These are phyloP conservation scores for Mola mola DNA, from an alignment of 2,113 vertebrate genomes.

Conservation along the genomic window DNA sequence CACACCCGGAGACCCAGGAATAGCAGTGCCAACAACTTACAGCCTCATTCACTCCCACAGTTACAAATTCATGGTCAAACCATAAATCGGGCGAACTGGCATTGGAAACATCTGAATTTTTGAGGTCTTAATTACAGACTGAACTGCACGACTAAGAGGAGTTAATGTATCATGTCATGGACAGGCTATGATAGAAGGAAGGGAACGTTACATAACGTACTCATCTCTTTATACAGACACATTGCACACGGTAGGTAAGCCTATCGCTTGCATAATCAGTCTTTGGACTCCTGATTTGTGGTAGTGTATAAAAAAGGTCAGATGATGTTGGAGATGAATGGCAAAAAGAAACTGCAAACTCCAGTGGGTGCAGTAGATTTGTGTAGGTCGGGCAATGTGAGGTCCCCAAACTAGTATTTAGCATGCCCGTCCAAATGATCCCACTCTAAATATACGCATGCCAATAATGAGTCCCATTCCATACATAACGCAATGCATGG, in stretches of 20 bases:
- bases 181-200: neutral
- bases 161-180: neutral
- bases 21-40: too few relatives aligned
- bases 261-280: conserved; percentile 26
- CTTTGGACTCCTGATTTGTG: too few relatives aligned
- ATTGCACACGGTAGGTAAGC: conserved; percentile 22
- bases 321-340: neutral
- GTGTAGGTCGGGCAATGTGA: neutral
- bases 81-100: neutral
- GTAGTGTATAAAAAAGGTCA: neutral
- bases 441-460: neutral
- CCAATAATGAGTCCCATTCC: neutral
- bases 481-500: too few relatives aligned
- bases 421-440: too few relatives aligned
- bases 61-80: neutral
- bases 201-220: neutral
- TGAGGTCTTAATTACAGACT: neutral
- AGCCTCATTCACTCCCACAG: neutral
- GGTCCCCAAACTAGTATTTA: neutral
- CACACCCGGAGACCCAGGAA: neutral
- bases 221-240: neutral
- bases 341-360: neutral
- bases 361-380: neutral
- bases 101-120: neutral
- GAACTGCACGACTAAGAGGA: neutral